Percentiles rank a stretch among this genome's conserved stretches.
These are phyloP conservation scores for Synergus umbraculus DNA, from an alignment of 2,888 invertebrate genomes.

Conservation along the genomic window DNA sequence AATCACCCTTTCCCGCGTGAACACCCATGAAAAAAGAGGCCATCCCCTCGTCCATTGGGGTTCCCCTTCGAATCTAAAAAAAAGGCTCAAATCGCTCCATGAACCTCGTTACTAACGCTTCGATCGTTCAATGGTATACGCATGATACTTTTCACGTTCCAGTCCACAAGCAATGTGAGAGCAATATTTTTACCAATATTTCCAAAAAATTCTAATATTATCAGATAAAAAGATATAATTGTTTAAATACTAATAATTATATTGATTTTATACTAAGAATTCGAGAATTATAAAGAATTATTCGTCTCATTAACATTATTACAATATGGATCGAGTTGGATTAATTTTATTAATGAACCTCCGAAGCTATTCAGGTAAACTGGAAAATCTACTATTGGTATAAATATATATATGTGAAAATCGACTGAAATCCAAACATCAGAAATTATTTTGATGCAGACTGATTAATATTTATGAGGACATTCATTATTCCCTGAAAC, in stretches of 20 bases:
- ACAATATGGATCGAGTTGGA: background rate
- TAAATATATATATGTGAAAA: constrained; percentile 2
- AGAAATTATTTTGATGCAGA: constrained; percentile 20
- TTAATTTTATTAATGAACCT: constrained; percentile 6
- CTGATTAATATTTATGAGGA: constrained; percentile 32
- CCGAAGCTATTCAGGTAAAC: constrained; percentile 5
- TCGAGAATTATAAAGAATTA: background rate
- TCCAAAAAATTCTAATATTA: too few species aligned
- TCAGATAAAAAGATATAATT: too few species aligned
- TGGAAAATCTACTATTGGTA: constrained; percentile 30
- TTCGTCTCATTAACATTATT: constrained; percentile 21
- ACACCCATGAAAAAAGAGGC: constrained; percentile 68
- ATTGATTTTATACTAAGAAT: too few species aligned
- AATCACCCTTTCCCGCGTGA: constrained; percentile 75
- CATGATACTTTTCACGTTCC: constrained; percentile 13
- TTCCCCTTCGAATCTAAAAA: constrained; percentile 67
- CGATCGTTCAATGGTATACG: constrained; percentile 43
- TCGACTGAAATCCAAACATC: constrained; percentile 22
- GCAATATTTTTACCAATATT: background rate
- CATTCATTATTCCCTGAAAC: constrained; percentile 12
- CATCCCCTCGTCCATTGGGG: constrained; percentile 62
- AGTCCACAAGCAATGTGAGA: constrained; percentile 5
- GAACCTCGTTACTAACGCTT: constrained; percentile 38
- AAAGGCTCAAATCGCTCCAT: constrained; percentile 57
- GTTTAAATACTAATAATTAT: too few species aligned